Evolutionary conservation across 2,113 vertebrate genomes (phyloP), one percentile per base, ranked within the genome.

Genomic region (Asarcornis scutulata): DNA sequence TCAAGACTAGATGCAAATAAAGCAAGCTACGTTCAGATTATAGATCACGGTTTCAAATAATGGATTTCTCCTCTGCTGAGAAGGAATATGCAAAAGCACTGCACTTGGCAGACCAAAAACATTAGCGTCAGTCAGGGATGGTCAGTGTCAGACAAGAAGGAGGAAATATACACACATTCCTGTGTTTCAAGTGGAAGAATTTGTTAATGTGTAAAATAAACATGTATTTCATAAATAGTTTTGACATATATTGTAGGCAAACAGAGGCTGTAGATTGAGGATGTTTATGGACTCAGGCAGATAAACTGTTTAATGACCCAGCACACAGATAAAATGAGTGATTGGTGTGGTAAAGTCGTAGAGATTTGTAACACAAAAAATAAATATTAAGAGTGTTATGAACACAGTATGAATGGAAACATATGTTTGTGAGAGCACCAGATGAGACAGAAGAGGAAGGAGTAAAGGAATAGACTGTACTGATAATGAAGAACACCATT

Each of bases 171-270:
- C 81, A 72, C 62, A 79, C 67, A 81, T 88, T 83, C 58, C 20
- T 38, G 59, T n/a, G 44, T 44, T 87, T 89, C 11, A 6, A 87
- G 38, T 56, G 66, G 71, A 91, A 73, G 8, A 69, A 69, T 76
- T 91, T 83, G 64, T 71, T 94, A 83, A 83, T 34, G 23, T 59
- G 63, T 58, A 91, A 94, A 91, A 71, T 46, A 82, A 91, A 89
- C 34, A 59, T 7, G 36, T 7, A 71, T 94, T 95, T 92, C 73
- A 82, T 40, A 87, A 93, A 91, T 50, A 67, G 60, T 81, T 96
- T 87, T 96, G 80, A 80, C 34, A 60, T 36, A 63, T 29, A 64
- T 34, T 68, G 38, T 52, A 34, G 58, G 67, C 83, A 93, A 85
- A 83, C 42, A 81, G 92, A 2, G 0, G 78, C 66, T 84, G 75